phyloP scores from a whole-genome alignment of 2,888 invertebrate species.

The Apotomis betuletana region DNA sequence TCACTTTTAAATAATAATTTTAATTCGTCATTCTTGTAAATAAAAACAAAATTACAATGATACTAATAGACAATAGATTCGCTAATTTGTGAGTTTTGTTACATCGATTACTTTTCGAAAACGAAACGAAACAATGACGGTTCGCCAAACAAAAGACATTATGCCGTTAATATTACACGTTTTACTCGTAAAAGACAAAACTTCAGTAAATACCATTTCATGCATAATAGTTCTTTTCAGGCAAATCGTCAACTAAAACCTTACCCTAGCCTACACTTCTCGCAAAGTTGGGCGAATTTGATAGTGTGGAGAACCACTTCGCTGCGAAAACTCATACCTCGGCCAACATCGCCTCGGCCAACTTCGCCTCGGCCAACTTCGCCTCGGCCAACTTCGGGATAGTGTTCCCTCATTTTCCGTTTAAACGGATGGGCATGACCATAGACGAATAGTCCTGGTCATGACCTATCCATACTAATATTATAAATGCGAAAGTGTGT shows the following conservation, averaged over 20 bases:
- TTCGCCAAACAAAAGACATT: constrained; percentile 54
- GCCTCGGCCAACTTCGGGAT: no score
- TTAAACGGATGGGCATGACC: neutral
- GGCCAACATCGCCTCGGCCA: no score
- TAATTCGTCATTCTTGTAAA: constrained; percentile 69
- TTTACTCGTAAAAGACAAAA: no score
- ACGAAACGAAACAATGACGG: constrained; percentile 32
- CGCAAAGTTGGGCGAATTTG: no score
- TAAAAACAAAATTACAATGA: constrained; percentile 51
- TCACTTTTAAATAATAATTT: constrained; percentile 66
- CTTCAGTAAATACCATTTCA: neutral
- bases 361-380: no score
- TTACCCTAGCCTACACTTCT: neutral
- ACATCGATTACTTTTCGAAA: constrained; percentile 45
- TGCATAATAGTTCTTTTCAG: neutral
- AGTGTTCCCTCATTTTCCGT: neutral
- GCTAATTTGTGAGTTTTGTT: constrained; percentile 60
- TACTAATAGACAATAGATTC: constrained; percentile 45
- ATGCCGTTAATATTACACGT: no score
- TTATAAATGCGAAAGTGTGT: no score
- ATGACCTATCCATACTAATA: no score
- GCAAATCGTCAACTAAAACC: constrained; percentile 11
- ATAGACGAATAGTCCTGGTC: neutral
- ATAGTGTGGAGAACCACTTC: no score
- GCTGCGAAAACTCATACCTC: no score